Evolutionary conservation across 1,140 invertebrate genomes (phyloP).

Genomic region (Danaus melanippus): DNA sequence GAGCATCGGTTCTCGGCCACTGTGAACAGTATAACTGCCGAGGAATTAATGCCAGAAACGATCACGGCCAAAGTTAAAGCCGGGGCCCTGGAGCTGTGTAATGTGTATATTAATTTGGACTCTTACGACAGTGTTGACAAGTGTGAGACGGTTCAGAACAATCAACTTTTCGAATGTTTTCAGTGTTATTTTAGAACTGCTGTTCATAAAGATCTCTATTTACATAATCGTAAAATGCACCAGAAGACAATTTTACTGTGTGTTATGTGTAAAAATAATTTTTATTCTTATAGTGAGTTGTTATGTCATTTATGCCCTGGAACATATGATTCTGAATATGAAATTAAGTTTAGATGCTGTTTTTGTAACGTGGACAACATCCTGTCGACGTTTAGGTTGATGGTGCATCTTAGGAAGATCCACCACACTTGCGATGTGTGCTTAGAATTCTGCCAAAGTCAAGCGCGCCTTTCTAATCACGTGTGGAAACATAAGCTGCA

Average conservation of each 20-base stretch:
- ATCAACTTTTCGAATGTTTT: constrained; percentile 85
- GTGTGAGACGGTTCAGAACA: constrained; percentile 63
- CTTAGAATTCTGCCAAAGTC: constrained; percentile 83
- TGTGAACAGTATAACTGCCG: constrained; percentile 81
- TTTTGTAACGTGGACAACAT: constrained; percentile 80
- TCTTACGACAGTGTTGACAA: constrained; percentile 76
- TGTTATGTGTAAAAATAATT: constrained; percentile 88
- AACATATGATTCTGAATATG: constrained; percentile 77
- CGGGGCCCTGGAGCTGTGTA: constrained; percentile 74
- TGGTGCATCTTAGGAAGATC: constrained; percentile 87
- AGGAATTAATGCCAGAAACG: constrained; percentile 80
- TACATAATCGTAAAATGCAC: constrained; percentile 88
- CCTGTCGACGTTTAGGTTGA: constrained; percentile 86
- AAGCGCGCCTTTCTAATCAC: constrained; percentile 84
- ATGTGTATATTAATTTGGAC: constrained; percentile 80
- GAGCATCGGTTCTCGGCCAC: constrained; percentile 83
- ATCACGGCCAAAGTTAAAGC: constrained; percentile 78
- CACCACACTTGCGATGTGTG: constrained; percentile 90
- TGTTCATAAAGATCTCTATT: constrained; percentile 85
- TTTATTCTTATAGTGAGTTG: constrained; percentile 88
- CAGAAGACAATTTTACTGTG: constrained; percentile 84
- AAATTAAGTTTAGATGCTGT: constrained; percentile 79
- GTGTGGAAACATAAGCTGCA: constrained; percentile 91
- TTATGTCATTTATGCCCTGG: constrained; percentile 89
- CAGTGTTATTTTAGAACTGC: constrained; percentile 83